Percentiles rank a stretch among this genome's conserved stretches.
Conservation (phyloP, 30 jellyfish, hydroid and myxozoan species). For the Aurelia coerulea region DNA sequence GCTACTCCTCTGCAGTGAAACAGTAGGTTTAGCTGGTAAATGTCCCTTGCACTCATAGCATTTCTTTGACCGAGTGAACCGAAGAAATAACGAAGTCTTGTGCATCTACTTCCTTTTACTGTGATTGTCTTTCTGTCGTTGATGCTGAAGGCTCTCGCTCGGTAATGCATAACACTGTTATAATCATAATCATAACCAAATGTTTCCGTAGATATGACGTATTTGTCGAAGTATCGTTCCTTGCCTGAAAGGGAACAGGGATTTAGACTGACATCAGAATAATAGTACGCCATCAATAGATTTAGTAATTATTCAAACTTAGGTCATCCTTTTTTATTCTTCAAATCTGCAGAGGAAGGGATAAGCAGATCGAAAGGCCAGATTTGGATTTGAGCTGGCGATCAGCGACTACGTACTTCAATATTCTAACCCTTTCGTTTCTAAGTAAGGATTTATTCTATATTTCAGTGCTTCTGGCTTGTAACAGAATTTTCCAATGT, state of each 20-base stretch:
- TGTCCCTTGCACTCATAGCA: background rate
- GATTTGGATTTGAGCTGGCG: no score
- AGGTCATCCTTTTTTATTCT: no score
- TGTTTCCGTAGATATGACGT: slow-evolving; percentile 8
- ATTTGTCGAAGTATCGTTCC: background rate
- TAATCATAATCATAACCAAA: slow-evolving; percentile 29
- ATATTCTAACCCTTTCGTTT: no score
- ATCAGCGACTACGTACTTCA: no score
- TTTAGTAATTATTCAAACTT: background rate
- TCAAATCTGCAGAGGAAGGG: no score
- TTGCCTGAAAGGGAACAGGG: background rate
- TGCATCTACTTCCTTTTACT: background rate
- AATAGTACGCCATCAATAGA: background rate
- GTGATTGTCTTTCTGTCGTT: slow-evolving; percentile 9
- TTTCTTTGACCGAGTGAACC: slow-evolving; percentile 41
- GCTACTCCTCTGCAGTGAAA: no score
- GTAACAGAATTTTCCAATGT: no score
- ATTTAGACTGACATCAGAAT: background rate
- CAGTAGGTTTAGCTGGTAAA: background rate
- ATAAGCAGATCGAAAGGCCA: no score
- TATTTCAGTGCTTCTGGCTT: no score
- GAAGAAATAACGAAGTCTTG: background rate
- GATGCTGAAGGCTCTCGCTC: slow-evolving; percentile 12
- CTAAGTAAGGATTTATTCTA: no score
- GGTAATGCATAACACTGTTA: slow-evolving; percentile 46